phyloP scores from a whole-genome alignment of 2,888 invertebrate species.

The Temnothorax rugatulus region DNA sequence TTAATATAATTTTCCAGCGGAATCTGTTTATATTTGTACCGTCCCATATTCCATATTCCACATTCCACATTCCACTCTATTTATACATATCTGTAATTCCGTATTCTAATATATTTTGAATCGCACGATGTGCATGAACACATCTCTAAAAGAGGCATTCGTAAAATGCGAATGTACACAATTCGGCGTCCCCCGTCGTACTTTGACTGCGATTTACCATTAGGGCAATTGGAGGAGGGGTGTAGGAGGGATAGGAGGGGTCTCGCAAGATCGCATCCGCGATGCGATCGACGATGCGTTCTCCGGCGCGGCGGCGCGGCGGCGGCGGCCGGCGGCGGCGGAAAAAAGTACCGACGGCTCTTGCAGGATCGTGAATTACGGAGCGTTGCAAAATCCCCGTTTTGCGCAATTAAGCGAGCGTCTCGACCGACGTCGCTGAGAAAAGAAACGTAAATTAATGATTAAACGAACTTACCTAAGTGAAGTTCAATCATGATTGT shows the following conservation, averaged over 20 bases:
- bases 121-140: neutral
- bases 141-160: neutral
- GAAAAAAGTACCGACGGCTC: constrained; percentile 16
- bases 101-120: neutral
- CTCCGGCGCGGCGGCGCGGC: too few species aligned
- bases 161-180: neutral
- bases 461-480: too few species aligned
- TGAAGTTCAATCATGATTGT: too few species aligned
- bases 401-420: constrained; percentile 56
- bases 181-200: neutral
- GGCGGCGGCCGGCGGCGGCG: too few species aligned
- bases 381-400: constrained; percentile 46
- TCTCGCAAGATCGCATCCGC: constrained; percentile 1
- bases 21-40: neutral
- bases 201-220: neutral
- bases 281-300: constrained; percentile 11
- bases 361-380: constrained; percentile 38
- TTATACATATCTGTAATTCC: neutral
- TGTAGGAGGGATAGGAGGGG: too few species aligned
- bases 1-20: neutral
- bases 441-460: too few species aligned
- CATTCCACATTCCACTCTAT: neutral
- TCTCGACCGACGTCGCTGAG: constrained; percentile 11
- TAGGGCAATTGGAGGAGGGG: neutral
- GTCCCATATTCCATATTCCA: neutral